Evolutionary conservation across 1,140 invertebrate species (phyloP).

Genomic region (Pseudoatta argentina): DNA sequence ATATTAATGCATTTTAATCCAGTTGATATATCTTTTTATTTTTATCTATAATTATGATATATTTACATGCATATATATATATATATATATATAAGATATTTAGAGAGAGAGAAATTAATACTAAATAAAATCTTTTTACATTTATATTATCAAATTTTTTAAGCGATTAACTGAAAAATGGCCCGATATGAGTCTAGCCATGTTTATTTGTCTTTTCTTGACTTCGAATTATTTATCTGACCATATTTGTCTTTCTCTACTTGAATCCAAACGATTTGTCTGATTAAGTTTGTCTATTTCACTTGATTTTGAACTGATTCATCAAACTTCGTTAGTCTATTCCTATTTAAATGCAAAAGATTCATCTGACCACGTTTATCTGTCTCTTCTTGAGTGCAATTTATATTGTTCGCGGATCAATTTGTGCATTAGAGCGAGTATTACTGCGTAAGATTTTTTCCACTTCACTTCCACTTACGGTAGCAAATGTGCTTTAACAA

Average conservation of each 20-base stretch:
- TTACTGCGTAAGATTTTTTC: neutral
- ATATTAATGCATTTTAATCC: neutral
- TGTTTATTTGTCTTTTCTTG: neutral
- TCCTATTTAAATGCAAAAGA: neutral
- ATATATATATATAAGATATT: no score
- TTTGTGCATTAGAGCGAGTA: neutral
- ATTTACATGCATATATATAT: neutral
- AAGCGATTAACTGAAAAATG: neutral
- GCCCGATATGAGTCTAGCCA: neutral
- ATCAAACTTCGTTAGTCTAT: neutral
- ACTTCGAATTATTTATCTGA: neutral
- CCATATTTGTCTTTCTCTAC: neutral
- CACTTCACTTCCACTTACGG: neutral
- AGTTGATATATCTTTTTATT: neutral
- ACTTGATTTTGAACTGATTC: no score
- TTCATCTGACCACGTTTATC: neutral
- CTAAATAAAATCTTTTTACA: neutral
- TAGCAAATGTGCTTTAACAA: conserved; percentile 37
- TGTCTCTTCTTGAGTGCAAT: neutral
- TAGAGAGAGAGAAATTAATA: no score
- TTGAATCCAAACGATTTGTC: neutral
- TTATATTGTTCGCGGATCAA: neutral
- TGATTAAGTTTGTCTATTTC: no score
- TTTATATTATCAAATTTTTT: neutral
- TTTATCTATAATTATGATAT: neutral